Evolutionary conservation across 2,797 vertebrate species (phyloP).

Genomic region (Coracias cyanogaster): DNA sequence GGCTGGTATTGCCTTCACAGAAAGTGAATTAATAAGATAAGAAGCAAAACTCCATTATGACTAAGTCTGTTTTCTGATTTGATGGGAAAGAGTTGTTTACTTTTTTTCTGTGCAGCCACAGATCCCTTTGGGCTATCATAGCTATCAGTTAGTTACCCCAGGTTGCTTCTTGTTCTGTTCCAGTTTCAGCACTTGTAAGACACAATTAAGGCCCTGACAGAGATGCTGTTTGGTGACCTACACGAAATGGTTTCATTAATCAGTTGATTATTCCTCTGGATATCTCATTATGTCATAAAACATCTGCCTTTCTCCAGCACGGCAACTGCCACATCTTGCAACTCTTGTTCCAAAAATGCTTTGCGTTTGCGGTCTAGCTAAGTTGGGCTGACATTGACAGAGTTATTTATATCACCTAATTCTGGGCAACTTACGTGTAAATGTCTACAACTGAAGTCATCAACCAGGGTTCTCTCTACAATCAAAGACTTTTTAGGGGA

Average conservation of each 20-base stretch:
- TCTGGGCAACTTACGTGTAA: not conserved
- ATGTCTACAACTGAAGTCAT: not conserved
- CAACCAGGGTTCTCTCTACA: not conserved
- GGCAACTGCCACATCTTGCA: fast-evolving
- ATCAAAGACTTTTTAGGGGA: not conserved
- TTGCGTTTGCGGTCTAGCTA: not conserved
- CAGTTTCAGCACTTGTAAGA: not conserved
- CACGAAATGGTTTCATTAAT: not conserved
- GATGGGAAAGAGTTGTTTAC: not conserved
- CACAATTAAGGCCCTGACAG: not conserved
- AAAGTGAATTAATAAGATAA: not conserved
- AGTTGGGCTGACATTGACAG: not conserved
- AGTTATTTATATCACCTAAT: not conserved
- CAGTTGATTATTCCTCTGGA: not conserved
- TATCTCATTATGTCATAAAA: not conserved
- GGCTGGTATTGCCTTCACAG: not conserved
- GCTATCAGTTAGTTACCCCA: not conserved
- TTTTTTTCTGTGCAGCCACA: not conserved
- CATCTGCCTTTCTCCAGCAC: not conserved
- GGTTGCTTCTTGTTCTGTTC: not conserved
- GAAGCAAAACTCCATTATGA: not conserved
- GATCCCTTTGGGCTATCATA: not conserved
- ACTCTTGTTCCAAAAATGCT: not conserved
- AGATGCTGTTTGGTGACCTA: not conserved
- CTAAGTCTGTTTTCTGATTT: not conserved